phyloP scores from a whole-genome alignment of 1,140 invertebrate genomes.

The Cataglyphis hispanica region DNA sequence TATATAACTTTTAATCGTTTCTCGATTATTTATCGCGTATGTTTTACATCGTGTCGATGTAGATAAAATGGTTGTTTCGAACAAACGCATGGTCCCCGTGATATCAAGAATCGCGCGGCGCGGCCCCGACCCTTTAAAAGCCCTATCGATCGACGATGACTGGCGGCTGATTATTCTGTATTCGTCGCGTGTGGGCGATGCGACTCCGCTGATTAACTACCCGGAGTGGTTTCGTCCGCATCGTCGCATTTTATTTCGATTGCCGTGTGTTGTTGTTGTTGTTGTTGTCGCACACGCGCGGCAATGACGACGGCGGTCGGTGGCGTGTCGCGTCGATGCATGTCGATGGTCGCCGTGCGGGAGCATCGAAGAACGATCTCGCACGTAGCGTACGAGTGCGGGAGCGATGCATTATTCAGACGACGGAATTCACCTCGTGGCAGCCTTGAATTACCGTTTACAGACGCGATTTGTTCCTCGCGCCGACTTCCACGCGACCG shows the following conservation, averaged over 20 bases:
- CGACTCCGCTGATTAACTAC: conserved; percentile 50
- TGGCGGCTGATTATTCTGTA: conserved; percentile 52
- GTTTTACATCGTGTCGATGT: conserved; percentile 19
- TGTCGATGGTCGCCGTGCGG: conserved; percentile 14
- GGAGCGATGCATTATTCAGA: conserved; percentile 63
- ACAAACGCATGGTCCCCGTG: background rate
- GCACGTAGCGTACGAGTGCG: conserved; percentile 17
- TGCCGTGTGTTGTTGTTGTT: conserved; percentile 17
- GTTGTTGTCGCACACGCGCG: conserved; percentile 37
- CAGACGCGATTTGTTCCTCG: conserved; percentile 57
- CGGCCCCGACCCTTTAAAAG: conserved; percentile 22
- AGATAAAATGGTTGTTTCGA: conserved; percentile 16
- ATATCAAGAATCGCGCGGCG: conserved; percentile 38
- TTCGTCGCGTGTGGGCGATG: conserved; percentile 57
- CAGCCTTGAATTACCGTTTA: conserved; percentile 61
- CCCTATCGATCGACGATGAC: conserved; percentile 55
- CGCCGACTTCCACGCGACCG: conserved; percentile 56
- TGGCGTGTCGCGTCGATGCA: conserved; percentile 14
- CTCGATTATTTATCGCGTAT: conserved; percentile 25
- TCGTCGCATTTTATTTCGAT: conserved; percentile 60
- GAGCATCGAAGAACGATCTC: conserved; percentile 51
- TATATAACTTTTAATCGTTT: conserved; percentile 34
- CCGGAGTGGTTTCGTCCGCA: conserved; percentile 34
- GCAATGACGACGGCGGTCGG: background rate
- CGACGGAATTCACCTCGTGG: conserved; percentile 46